A percentile compares a stretch with the other conserved stretches of the same genome.
phyloP scores from a whole-genome alignment of 2,113 vertebrate species.

The Bombycilla garrulus region DNA sequence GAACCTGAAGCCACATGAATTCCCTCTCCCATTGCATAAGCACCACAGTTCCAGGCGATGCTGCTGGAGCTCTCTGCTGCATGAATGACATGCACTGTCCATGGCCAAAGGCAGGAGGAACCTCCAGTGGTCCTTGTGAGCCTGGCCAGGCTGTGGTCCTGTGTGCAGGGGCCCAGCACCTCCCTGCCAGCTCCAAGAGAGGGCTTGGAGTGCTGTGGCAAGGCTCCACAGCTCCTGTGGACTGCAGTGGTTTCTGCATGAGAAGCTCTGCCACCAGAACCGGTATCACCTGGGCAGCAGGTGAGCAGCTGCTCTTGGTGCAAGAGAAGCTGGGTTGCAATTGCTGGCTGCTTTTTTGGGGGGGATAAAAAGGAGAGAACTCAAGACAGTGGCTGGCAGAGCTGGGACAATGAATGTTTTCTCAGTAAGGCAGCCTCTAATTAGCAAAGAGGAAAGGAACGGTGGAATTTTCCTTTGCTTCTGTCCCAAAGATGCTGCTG shows the following conservation, averaged over 20 bases:
- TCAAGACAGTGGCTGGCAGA: not conserved
- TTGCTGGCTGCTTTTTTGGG: not conserved
- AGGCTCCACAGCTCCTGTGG: not conserved
- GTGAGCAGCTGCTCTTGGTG: not conserved
- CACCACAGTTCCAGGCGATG: fast-evolving
- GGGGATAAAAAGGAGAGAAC: not conserved
- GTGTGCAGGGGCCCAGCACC: not conserved
- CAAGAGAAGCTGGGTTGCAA: not conserved
- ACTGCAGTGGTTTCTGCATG: fast-evolving
- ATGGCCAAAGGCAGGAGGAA: not conserved
- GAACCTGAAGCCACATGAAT: not conserved
- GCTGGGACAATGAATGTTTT: not conserved
- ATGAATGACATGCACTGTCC: fast-evolving
- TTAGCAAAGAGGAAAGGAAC: not conserved
- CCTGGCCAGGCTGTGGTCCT: not conserved
- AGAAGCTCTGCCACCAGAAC: not conserved
- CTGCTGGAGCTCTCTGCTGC: not conserved
- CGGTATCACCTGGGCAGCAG: not conserved
- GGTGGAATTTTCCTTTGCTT: not conserved
- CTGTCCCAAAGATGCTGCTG: not conserved
- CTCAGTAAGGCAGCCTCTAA: not conserved
- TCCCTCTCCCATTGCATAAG: not conserved
- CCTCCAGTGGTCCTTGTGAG: fast-evolving
- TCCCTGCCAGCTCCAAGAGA: not conserved
- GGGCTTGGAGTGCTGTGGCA: fast-evolving